phyloP scores from a whole-genome alignment of 2,888 invertebrate genomes.

The Itoplectis maculator region DNA sequence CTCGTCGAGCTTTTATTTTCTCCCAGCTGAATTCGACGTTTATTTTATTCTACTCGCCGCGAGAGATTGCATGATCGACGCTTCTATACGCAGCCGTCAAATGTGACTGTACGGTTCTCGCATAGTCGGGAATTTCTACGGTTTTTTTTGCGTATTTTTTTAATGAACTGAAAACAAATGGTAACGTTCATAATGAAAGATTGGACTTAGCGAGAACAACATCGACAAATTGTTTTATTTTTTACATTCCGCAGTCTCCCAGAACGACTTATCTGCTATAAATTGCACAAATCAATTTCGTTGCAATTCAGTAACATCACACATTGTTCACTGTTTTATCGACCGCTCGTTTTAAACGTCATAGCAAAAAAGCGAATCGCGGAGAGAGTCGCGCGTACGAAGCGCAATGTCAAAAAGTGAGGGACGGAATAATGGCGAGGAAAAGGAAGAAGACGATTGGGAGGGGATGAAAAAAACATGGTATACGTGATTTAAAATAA shows the following conservation, averaged over 20 bases:
- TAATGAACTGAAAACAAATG: background rate
- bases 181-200: background rate
- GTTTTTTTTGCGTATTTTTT: background rate
- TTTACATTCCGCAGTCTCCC: background rate
- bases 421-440: background rate
- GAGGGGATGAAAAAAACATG: background rate
- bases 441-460: slow-evolving; percentile 10
- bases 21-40: slow-evolving; percentile 12
- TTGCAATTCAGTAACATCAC: background rate
- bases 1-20: background rate
- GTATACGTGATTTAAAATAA: slow-evolving; percentile 76
- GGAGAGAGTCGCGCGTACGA: slow-evolving; percentile 8
- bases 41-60: slow-evolving; percentile 1
- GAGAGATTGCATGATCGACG: slow-evolving; percentile 2
- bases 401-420: background rate
- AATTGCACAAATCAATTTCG: background rate
- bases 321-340: background rate
- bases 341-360: background rate
- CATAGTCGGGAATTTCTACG: background rate
- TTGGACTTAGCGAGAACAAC: background rate
- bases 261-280: background rate
- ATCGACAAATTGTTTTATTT: too few relatives aligned
- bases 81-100: background rate
- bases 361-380: background rate
- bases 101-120: background rate